Base-by-base conservation (phyloP, 2,797 vertebrate species). In the Pantherophis vulpinus region DNA sequence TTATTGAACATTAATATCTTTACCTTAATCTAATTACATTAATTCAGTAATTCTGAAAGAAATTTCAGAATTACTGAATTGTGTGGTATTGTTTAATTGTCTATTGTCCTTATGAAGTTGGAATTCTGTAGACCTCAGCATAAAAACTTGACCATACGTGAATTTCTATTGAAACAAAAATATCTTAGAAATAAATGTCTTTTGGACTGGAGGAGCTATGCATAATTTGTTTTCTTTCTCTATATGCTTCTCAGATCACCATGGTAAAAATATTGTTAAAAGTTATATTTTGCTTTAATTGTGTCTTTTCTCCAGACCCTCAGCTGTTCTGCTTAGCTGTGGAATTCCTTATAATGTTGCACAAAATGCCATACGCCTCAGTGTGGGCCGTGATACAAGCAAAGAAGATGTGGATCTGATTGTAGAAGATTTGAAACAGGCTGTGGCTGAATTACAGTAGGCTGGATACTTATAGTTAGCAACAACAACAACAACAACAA, bases 361-460 rank as follows among this genome's bases (percentile, higher is more conserved):
- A 0, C 97, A 96, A 86, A 99, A 99, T 0, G 99, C 99, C 0
- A 60, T 99, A 93, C 98, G 99, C 94, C 97, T 99, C 94, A 99
- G 99, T 0, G 97, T 99, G 94, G 99, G 99, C 29, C 97, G 98
- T 23, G 94, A 96, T 74, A 99, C 98, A 14, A 98, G 98, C 4
- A 97, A 88, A 88, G 97, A 98, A 0, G 98, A 99, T 0, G 98
- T 99, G 97, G 99, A 99, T 87, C 94, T 98, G 14, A 97, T 98
- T 0, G 98, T 99, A 96, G 98, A 98, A 95, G 99, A 99, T 96
- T 98, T 99, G 42, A 93, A 96, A 96, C 98, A 98, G 95, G 98
- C 98, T 0, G 98, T 99, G 94, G 95, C 97, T 1, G 97, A 94
- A 94, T 97, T 99, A 97, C 98, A 98, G 93, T 94, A 87, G 93